Evolutionary conservation across 2,888 invertebrate genomes (phyloP), one percentile per base, ranked within the genome.

Genomic region (Athripsodes cinereus): DNA sequence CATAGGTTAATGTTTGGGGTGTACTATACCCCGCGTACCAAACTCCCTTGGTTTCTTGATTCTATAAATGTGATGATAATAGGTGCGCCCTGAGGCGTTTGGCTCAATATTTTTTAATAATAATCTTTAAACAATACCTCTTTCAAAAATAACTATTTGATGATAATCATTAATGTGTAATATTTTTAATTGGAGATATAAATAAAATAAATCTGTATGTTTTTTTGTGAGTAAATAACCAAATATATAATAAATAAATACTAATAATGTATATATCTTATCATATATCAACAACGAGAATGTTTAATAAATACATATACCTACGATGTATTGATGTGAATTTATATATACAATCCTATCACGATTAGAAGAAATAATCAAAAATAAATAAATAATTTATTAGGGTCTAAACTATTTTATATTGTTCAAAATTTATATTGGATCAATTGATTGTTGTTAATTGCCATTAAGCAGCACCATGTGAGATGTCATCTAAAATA

Each of bases 81-180:
- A 73, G 74, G 73, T 76, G 73, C 76, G 68, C 75, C 71, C 71
- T 67, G 71, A 72, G 78, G 71, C 76, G 77, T 76, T 71, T 70
- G 76, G 79, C 79, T 79, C 79, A 79, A 79, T 79, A 77, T 76
- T 76, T 73, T 78, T 78, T 78, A 76, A 78, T 74, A 74, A 75
- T 77, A 75, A 77, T 78, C 75, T 76, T 77, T 76, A 75, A n/a
- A 77, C 77, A 77, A 75, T 78, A 79, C 78, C 78, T 79, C 78
- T 78, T 78, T 77, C 78, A 74, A 76, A 78, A 77, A 72, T 72
- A 74, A 72, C 61, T 74, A 74, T 60, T 53, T 52, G 54, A 74
- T 74, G 71, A 75, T 74, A 70, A 76, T 76, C 77, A 76, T 76
- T 76, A 52, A 47, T 62, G 77, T 59, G 55, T 59, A 57, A 26